A percentile compares a stretch with the other conserved stretches of the same genome.
These are phyloP conservation scores for Melanotaenia boesemani DNA, from an alignment of 2,797 vertebrate genomes.

Conservation along the genomic window DNA sequence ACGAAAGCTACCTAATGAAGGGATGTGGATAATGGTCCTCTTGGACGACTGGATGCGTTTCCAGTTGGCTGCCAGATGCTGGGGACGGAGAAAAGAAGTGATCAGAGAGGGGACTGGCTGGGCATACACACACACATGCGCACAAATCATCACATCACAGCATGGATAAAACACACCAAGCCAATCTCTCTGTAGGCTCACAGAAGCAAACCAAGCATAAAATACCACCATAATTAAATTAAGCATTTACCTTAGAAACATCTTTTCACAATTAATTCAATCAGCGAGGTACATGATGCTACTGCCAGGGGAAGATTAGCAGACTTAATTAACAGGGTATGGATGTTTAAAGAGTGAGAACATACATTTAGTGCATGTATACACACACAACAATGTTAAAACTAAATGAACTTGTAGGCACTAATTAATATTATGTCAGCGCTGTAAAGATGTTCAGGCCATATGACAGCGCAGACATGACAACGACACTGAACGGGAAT, in stretches of 20 bases:
- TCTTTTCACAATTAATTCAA: constrained; percentile 99
- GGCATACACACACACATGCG: constrained; percentile 37
- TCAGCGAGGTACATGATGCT: constrained; percentile 98
- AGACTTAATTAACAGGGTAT: constrained; percentile 99
- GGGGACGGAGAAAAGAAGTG: constrained; percentile 89
- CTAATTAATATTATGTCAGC: constrained; percentile 97
- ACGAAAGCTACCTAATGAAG: constrained; percentile 94
- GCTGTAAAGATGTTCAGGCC: constrained; percentile 92
- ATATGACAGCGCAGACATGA: constrained; percentile 89
- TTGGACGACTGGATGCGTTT: constrained; percentile 97
- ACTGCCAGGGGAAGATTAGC: constrained; percentile 99
- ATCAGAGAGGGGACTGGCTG: constrained; percentile 88
- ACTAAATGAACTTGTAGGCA: constrained; percentile 96
- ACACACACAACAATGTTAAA: constrained; percentile 86
- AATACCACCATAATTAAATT: constrained; percentile 99
- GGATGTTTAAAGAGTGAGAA: constrained; percentile 91
- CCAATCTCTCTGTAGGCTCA: constrained; percentile 87
- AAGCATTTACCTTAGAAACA: constrained; percentile 99
- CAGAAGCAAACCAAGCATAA: constrained; percentile 96
- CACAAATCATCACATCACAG: constrained; percentile 88
- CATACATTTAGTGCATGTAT: constrained; percentile 81
- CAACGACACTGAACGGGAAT: constrained; percentile 77
- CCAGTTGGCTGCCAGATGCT: constrained; percentile 99
- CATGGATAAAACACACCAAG: constrained; percentile 85
- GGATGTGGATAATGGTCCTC: constrained; percentile 99